Evolutionary conservation across 2,888 invertebrate species (phyloP), one percentile per base, ranked within the genome.

Genomic region (Epinotia bilunana): DNA sequence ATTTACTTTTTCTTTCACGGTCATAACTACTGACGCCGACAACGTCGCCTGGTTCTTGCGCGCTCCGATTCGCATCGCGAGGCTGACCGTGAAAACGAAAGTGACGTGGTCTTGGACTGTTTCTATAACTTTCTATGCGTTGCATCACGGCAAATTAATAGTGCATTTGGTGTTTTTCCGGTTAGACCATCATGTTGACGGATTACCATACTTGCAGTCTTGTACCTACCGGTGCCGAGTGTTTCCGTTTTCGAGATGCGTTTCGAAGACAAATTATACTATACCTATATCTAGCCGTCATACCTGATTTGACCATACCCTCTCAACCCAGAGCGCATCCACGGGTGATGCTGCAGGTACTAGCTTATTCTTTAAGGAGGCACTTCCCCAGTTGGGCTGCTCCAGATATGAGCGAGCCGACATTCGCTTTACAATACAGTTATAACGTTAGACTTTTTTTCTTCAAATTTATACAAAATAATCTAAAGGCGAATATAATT

Each of bases 41-140:
- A 0, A 12, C n/a, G 23, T 23, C 1, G 6, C 7, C 7, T 55
- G 6, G 16, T 33, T 68, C 28, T n/a, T 23, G 23, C 49, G 16
- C 20, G 57, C 60, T n/a, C 74, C 49, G 49, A 65, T 74, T 58
- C 33, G 28, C n/a, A 63, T 33, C 46, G 20, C 57, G 49, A 53
- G 7, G 20, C 33, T 74, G 68, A 43, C 74, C 74, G 63, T 74
- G 74, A 74, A 74, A 74, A 57, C 43, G 69, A 74, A 69, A 74
- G 74, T 74, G 62, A 55, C 64, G 33, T 64, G 60, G n/a, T 67
- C 11, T 18, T 53, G 20, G 20, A 43, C 33, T 46, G 16, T 23
- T 43, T 20, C 3, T 46, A 33, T 23, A 67, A 63, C 74, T 74
- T 74, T 74, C 74, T 58, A 69, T 58, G 57, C 61, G 62, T 74